These are phyloP conservation scores for Drosophila incognita DNA, from an alignment of 2,888 invertebrate species.

Conservation along the genomic window DNA sequence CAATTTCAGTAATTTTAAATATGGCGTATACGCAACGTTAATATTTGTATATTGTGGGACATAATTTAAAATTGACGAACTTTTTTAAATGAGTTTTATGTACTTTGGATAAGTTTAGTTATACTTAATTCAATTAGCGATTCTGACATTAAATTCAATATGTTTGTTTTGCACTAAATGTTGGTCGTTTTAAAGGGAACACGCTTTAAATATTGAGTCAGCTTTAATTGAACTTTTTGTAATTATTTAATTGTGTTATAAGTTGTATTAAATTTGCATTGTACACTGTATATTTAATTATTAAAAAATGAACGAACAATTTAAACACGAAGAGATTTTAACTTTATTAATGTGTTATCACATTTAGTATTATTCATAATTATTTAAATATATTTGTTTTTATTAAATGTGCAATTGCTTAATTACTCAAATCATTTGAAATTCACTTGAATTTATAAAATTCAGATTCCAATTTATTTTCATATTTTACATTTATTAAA, in stretches of 20 bases:
- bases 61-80: not conserved
- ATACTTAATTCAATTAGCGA: not conserved
- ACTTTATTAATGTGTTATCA: not conserved
- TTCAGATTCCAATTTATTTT: no score
- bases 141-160: not conserved
- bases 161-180: not conserved
- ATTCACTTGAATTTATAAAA: not conserved
- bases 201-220: not conserved
- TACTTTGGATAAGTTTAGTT: not conserved
- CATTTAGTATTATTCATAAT: not conserved
- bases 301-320: no score
- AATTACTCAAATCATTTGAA: not conserved
- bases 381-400: not conserved
- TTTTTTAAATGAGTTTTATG: not conserved
- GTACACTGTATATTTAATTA: not conserved
- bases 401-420: not conserved
- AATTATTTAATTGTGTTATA: not conserved
- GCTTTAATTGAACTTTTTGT: not conserved
- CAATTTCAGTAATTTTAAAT: not conserved
- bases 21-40: conserved; percentile 20
- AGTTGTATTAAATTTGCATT: not conserved
- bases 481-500: not conserved
- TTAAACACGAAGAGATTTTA: not conserved
- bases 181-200: not conserved
- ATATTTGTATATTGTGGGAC: not conserved